phyloP scores from a whole-genome alignment of 2,797 vertebrate genomes.

The Channallabes apus region DNA sequence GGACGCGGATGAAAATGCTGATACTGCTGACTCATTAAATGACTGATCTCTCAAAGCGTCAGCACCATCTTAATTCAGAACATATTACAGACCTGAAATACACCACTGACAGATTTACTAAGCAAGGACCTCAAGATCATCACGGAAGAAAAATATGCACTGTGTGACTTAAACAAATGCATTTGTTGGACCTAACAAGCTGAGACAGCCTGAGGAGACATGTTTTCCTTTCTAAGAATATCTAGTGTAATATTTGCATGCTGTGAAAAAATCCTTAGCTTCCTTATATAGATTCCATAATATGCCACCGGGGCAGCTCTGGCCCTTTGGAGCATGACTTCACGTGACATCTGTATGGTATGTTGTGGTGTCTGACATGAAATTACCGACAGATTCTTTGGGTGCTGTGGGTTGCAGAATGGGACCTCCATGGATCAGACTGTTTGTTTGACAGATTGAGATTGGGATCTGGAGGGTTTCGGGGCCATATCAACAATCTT shows the following conservation, averaged over 20 bases:
- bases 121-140: not conserved
- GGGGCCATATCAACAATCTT: no score
- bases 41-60: constrained; percentile 2
- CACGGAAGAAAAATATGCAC: not conserved
- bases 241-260: not conserved
- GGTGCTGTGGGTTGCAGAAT: no score
- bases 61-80: constrained; percentile 1
- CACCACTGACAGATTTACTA: not conserved
- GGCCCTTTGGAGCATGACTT: no score
- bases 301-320: no score
- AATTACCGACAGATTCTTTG: no score
- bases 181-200: not conserved
- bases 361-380: no score
- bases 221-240: not conserved
- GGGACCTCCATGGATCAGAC: no score
- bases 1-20: constrained; percentile 5
- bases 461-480: no score
- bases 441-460: no score
- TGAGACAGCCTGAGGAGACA: not conserved
- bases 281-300: not conserved
- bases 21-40: constrained; percentile 11
- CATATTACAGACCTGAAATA: not conserved
- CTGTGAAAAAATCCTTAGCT: not conserved
- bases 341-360: no score
- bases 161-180: not conserved